These are phyloP conservation scores for Henicopernis longicauda DNA, from an alignment of 2,113 vertebrate species.

Conservation along the genomic window DNA sequence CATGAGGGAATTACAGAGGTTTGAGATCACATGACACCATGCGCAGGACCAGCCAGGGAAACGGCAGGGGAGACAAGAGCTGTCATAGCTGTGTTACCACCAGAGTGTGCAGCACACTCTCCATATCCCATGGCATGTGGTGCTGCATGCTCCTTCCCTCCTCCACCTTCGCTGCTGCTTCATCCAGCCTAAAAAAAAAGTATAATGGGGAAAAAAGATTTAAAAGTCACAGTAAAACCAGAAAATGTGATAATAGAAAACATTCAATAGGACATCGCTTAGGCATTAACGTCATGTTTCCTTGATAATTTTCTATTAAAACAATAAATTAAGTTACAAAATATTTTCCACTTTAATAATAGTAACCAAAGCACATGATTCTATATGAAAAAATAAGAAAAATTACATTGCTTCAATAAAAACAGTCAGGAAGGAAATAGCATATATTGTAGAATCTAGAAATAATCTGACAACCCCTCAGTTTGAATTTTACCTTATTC, in stretches of 20 bases:
- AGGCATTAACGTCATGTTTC: neutral
- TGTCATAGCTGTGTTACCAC: neutral
- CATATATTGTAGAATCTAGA: neutral
- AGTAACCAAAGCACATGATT: neutral
- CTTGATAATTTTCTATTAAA: neutral
- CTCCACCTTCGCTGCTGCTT: neutral
- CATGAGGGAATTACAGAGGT: constrained; percentile 15
- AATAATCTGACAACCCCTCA: neutral
- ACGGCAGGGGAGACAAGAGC: neutral
- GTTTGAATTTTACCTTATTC: neutral
- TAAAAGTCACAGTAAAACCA: neutral
- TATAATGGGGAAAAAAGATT: neutral
- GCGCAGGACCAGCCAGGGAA: neutral
- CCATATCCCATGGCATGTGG: neutral
- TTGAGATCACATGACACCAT: neutral
- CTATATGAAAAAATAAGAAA: neutral
- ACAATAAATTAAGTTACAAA: neutral
- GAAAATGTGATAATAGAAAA: neutral
- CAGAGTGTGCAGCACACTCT: neutral
- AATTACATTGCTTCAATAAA: neutral
- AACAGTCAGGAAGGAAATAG: neutral
- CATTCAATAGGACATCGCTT: neutral
- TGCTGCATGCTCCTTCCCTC: neutral
- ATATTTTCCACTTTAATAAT: neutral
- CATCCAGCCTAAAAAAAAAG: neutral